phyloP scores from a whole-genome alignment of 2,797 vertebrate genomes.

The Periophthalmus magnuspinnatus region DNA sequence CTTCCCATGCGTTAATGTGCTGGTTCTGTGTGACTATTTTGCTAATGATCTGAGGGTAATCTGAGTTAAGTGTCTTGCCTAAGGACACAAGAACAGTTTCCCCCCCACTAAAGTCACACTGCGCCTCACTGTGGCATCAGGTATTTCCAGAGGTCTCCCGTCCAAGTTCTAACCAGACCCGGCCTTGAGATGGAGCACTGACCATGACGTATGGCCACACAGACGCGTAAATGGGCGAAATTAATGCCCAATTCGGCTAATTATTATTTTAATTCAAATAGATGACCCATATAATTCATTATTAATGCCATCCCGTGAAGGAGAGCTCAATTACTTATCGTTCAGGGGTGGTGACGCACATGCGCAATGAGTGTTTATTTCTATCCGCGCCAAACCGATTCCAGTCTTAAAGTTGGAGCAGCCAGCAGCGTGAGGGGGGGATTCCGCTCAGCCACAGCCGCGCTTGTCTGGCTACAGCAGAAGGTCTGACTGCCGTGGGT shows the following conservation, averaged over 20 bases:
- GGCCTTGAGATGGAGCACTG: too few species aligned
- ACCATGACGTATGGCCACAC: not conserved
- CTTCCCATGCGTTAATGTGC: not conserved
- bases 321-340: constrained; percentile 12
- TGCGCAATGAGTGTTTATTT: constrained; percentile 42
- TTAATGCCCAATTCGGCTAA: not conserved
- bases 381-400: constrained; percentile 44
- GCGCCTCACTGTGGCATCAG: too few species aligned
- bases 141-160: too few species aligned
- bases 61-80: too few species aligned
- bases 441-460: constrained; percentile 5
- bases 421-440: constrained; percentile 29
- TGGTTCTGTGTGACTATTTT: too few species aligned
- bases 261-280: not conserved
- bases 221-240: not conserved
- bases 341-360: constrained; percentile 24
- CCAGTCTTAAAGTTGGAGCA: constrained; percentile 40
- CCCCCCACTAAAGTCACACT: too few species aligned
- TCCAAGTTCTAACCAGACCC: too few species aligned
- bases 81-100: too few species aligned
- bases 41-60: too few species aligned
- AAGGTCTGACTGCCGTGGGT: not conserved
- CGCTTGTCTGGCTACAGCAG: not conserved
- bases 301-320: constrained; percentile 2
- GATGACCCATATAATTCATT: constrained; percentile 20